phyloP scores from a whole-genome alignment of 2,113 vertebrate species.

The Coracopsis vasa region DNA sequence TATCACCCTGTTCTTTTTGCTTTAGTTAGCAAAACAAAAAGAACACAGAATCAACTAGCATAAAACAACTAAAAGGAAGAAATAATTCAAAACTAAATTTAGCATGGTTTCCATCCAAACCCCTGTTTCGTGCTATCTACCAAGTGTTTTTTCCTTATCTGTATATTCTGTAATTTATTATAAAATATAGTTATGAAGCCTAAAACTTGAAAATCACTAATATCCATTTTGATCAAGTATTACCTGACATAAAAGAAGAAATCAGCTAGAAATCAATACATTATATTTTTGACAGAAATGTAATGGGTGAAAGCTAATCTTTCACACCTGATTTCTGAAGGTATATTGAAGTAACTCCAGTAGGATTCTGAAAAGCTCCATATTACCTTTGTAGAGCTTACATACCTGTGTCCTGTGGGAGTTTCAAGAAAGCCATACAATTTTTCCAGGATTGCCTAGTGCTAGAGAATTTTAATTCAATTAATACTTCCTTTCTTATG shows the following conservation, averaged over 20 bases:
- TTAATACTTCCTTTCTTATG: background rate
- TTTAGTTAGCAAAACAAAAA: background rate
- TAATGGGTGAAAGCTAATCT: background rate
- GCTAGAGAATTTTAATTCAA: background rate
- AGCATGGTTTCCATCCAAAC: background rate
- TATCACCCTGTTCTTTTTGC: background rate
- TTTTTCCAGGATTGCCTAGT: background rate
- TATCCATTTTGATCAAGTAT: background rate
- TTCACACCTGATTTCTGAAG: background rate
- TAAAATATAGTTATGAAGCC: background rate
- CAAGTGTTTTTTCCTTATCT: background rate
- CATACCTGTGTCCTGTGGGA: background rate
- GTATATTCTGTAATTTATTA: background rate
- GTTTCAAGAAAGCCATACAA: background rate
- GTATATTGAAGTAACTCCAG: background rate
- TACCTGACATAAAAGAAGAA: background rate
- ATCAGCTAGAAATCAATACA: background rate
- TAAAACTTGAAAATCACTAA: background rate
- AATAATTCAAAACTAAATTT: background rate
- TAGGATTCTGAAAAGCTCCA: background rate
- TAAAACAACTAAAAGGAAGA: background rate
- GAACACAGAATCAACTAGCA: background rate
- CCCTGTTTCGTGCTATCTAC: background rate
- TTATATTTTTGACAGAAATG: background rate
- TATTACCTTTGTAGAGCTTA: background rate